Evolutionary conservation across 2,797 vertebrate species (phyloP), one percentile per base, ranked within the genome.

Genomic region (Myotis vivesi): DNA sequence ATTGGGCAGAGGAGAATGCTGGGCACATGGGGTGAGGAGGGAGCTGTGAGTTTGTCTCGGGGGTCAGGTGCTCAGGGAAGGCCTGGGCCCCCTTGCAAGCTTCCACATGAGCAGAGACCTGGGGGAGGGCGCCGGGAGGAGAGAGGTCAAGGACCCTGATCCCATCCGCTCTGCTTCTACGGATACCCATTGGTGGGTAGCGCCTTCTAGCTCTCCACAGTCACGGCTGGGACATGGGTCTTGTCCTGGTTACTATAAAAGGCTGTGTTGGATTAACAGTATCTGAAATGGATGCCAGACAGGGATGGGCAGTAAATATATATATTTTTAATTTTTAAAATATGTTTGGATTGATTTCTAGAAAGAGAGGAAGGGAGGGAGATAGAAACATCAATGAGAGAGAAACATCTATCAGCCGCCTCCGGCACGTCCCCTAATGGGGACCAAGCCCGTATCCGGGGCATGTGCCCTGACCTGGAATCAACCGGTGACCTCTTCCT

Each of bases 1-100:
- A 69, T 59, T 59, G 5, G 41, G 49, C 41, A 64, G 57, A 76
- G 44, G 23, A 19, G 36, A 55, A 55, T 7, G 2, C 4, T 69
- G 51, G 7, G 17, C 0, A 0, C 8, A 0, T 1, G 0, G 5
- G 30, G 9, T 38, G 2, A 12, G 19, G 25, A 3, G 4, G 41
- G 22, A 53, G 3, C 73, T 10, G 1, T 0, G 36, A 33, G 12
- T 59, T 68, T 36, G 13, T 30, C 28, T 64, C 3, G 0, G 25
- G 25, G 25, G 10, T 38, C 8, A 7, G 28, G n/a, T n/a, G 8
- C 23, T 33, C n/a, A 55, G 16, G 15, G 33, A n/a, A 72, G 23
- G 57, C 4, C 57, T 59, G 46, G 0, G 0, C 23, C 69, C 4
- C 15, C n/a, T n/a, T 22, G 10, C 3, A 17, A 73, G 28, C 33